Conservation (phyloP, 1,140 invertebrate genomes). For the Papilio xuthus region DNA sequence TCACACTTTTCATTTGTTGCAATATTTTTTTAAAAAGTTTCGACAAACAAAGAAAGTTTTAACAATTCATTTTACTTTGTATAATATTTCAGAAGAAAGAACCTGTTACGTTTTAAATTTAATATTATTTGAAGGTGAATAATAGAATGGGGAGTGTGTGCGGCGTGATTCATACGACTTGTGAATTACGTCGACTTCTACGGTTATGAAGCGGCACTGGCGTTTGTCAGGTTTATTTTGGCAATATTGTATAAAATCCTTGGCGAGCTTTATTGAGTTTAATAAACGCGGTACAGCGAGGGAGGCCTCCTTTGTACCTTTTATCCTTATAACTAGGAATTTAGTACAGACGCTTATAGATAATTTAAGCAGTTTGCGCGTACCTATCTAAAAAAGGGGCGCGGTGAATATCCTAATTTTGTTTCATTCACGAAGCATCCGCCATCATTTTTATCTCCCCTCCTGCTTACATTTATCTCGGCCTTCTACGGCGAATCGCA, state of each 20-base stretch:
- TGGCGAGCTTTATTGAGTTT: slow-evolving; percentile 37
- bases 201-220: slow-evolving; percentile 37
- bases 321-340: slow-evolving; percentile 46
- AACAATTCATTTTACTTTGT: neutral
- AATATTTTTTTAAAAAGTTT: too few species aligned
- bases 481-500: slow-evolving; percentile 64
- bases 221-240: slow-evolving; percentile 39
- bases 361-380: slow-evolving; percentile 66
- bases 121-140: slow-evolving; percentile 32
- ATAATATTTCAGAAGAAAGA: neutral
- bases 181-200: slow-evolving; percentile 34
- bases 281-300: slow-evolving; percentile 37
- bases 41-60: neutral
- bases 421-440: slow-evolving; percentile 72
- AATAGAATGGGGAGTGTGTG: slow-evolving; percentile 31
- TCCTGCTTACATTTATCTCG: slow-evolving; percentile 75
- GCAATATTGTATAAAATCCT: slow-evolving; percentile 40
- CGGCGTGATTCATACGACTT: slow-evolving; percentile 35
- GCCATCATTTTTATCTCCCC: slow-evolving; percentile 78
- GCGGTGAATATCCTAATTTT: slow-evolving; percentile 78
- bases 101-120: slow-evolving; percentile 26
- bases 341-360: slow-evolving; percentile 55
- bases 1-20: too few species aligned
- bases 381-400: slow-evolving; percentile 58
- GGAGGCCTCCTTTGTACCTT: slow-evolving; percentile 42